Conservation (phyloP, 2,113 vertebrate genomes). For the Ivindomyrus marchei region DNA sequence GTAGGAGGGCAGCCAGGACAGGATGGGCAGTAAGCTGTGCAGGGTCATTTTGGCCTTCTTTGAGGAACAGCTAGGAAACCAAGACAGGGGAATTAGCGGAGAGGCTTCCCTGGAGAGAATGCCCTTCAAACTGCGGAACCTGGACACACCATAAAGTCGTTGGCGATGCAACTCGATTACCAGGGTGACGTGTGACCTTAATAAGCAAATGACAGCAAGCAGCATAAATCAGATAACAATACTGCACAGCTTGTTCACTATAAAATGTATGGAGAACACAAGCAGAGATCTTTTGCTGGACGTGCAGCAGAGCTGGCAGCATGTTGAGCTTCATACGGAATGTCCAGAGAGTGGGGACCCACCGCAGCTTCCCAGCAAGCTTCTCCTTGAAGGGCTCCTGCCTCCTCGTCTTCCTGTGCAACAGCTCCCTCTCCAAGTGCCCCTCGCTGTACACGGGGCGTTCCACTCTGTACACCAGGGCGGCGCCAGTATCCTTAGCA, state of each 20-base stretch:
- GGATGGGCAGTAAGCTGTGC: slow-evolving; percentile 76
- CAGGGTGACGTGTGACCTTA: neutral
- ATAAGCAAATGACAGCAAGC: neutral
- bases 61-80: slow-evolving; percentile 73
- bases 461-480: slow-evolving; percentile 57
- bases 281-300: neutral
- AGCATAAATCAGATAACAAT: neutral
- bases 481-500: slow-evolving; percentile 44
- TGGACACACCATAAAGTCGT: neutral
- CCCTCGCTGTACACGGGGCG: slow-evolving; percentile 62
- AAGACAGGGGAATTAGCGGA: neutral
- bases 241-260: neutral
- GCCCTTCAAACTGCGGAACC: neutral
- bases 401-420: slow-evolving; percentile 55
- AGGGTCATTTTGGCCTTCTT: slow-evolving; percentile 68
- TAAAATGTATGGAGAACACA: no score
- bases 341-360: slow-evolving; percentile 8
- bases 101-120: slow-evolving; percentile 1
- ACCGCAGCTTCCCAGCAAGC: slow-evolving; percentile 63
- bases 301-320: neutral
- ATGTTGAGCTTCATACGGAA: neutral
- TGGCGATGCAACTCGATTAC: neutral
- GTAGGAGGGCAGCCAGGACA: slow-evolving; percentile 86
- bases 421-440: slow-evolving; percentile 49
- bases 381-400: slow-evolving; percentile 48